Base-by-base conservation (phyloP, 2,113 vertebrate species). In the Pimephales promelas region DNA sequence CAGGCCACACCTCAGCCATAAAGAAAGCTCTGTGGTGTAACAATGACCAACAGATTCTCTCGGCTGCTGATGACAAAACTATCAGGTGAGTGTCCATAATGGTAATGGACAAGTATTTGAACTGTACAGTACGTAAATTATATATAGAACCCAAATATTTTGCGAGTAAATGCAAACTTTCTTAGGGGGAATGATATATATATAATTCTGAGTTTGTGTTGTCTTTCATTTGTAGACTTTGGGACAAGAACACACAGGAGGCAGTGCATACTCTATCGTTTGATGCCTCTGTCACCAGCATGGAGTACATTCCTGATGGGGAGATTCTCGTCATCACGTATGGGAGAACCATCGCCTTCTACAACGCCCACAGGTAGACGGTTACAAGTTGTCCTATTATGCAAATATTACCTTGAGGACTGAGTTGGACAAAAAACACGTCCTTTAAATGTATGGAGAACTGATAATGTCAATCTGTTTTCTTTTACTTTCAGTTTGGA, bases 1-100 rank as follows among this genome's bases (percentile, higher is more conserved):
- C 96, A 9, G 97, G 98, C 73, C 98, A 99, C 87, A 96, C 95
- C 3, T 97, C 97, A 74, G 97, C 97, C 86, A 98, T 99, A 87
- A 99, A 97, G 90, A 99, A 98, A 89, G 97, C 97, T 75, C 90
- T 99, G 1, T 99, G 98, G 98, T 99, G 96, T 89, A 98, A 97
- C 86, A 90, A 95, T 3, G 97, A 99, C 88, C 95, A 94, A 86
- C 98, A 98, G 89, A 98, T 99, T 87, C 95, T 99, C 80, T 99
- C 98, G 59, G 95, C 94, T 28, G 95, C 97, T 4, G 98, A 99
- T 0, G 98, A 99, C 89, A 99, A 98, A 95, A 99, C 97, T 86
- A 95, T 99, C 62, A 94, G 97, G 98, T 99, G 87, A 93, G 96
- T 85, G 22, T 76, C 1, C 54, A 20, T n/a, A 64, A 5, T 59